Evolutionary conservation across 2,113 vertebrate genomes (phyloP).

Genomic region (Odontophorus gujanensis): DNA sequence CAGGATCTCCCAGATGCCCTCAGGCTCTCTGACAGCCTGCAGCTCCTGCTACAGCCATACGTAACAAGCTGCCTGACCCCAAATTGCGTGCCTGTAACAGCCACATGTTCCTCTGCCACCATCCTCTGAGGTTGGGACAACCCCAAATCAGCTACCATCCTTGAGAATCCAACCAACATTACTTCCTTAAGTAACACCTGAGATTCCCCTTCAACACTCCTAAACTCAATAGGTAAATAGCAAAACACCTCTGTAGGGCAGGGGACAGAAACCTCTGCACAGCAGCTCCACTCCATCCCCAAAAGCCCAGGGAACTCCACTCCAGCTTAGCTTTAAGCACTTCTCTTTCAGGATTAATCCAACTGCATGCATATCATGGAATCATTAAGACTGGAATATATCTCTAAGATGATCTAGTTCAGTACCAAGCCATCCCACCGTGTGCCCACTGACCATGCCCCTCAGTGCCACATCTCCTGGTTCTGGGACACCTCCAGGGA

Average conservation of each 20-base stretch:
- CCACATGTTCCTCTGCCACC: background rate
- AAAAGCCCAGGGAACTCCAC: background rate
- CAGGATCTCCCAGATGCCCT: background rate
- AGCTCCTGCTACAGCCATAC: accelerated
- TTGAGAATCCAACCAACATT: background rate
- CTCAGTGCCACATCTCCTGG: too few species aligned
- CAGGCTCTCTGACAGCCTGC: background rate
- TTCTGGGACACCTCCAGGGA: too few species aligned
- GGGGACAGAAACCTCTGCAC: background rate
- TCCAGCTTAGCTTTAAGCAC: background rate
- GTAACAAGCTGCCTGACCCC: background rate
- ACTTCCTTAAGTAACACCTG: accelerated
- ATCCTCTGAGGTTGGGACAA: background rate
- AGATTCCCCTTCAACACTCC: background rate
- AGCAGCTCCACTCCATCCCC: background rate
- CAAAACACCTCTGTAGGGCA: background rate
- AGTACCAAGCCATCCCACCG: too few species aligned
- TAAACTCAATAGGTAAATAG: background rate
- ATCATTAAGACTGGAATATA: too few species aligned
- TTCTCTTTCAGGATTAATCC: background rate
- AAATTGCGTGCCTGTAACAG: background rate
- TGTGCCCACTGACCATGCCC: too few species aligned
- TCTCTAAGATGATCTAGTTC: too few species aligned
- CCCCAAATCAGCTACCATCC: background rate
- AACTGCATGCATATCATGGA: background rate